Base-by-base conservation (phyloP, 2,888 invertebrate species). In the Gari tellinella region DNA sequence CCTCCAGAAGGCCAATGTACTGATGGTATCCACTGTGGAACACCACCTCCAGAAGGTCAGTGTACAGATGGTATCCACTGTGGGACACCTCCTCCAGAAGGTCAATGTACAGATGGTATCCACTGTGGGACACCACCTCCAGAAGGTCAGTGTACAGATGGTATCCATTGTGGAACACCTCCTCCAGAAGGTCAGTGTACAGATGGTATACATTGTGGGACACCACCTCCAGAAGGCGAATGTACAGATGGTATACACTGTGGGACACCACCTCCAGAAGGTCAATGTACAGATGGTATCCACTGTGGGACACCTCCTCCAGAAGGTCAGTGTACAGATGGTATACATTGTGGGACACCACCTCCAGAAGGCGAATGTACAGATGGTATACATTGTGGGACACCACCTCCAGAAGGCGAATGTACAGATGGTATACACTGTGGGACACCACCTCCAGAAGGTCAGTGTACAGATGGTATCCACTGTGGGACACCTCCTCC, bases 1-100 rank as follows among this genome's bases (percentile, higher is more conserved):
- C 65, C 61, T 1, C 46, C 57, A 38, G 5, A 31, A 31, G 56
- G 57, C 26, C 60, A 52, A 43, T 80, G 83, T 58, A 51, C 67
- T 53, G 81, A 82, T 80, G 81, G 78, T 2, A 74, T 74, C 17
- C 78, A 80, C 21, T 82, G 80, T 80, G 77, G 81, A 0, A 82
- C 80, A 15, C 75, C 79, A 38, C 31, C 31, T 7, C 79, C 75
- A 31, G 72, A 68, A 21, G 37, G 43, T 31, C 69, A 69, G 40
- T 56, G 62, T 31, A 56, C 68, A 37, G 64, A 53, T 55, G 52
- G 62, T 3, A 45, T 57, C 21, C 57, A 45, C 17, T 57, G 45
- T 45, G 45, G 45, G 15, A 21, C 46, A n/a, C 53, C 37, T 26
- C 55, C 40, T 10, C 53, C 21, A 31, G 72, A 75, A 48, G 61